Percentiles rank a stretch among this genome's conserved stretches.
Evolutionary conservation across 2,113 vertebrate species (phyloP).

Genomic region (Daubentonia madagascariensis): DNA sequence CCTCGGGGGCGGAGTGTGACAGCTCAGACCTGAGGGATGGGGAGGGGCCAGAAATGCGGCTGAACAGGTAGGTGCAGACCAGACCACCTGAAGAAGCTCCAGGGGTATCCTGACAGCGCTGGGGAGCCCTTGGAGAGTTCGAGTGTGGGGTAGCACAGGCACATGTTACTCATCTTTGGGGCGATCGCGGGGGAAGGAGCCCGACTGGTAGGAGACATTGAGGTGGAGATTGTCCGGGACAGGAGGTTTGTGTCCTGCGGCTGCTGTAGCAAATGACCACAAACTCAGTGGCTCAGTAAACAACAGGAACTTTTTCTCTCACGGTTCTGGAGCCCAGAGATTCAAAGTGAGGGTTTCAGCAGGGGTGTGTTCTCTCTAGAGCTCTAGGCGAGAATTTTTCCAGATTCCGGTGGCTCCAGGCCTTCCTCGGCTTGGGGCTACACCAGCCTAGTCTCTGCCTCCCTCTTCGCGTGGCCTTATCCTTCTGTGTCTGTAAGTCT

Average conservation of each 20-base stretch:
- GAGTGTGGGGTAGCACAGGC: not conserved
- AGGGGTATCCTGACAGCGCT: not conserved
- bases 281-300: not conserved
- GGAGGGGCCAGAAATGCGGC: not conserved
- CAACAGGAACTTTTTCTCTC: not conserved
- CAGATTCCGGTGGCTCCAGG: not conserved
- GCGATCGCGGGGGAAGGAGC: rapidly evolving
- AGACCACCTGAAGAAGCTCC: not conserved
- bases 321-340: not conserved
- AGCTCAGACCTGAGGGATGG: not conserved
- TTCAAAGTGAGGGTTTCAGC: not conserved
- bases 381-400: not conserved
- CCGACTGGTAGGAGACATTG: not conserved
- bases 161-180: not conserved
- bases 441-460: not conserved
- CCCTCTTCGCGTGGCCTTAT: not conserved
- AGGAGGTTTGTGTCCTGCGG: not conserved
- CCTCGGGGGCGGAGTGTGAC: not conserved
- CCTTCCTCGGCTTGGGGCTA: not conserved
- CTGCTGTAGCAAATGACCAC: not conserved
- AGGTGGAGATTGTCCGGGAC: not conserved
- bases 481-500: not conserved
- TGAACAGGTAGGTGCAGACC: too few species aligned
- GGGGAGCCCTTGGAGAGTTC: not conserved
- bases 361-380: not conserved